These are phyloP conservation scores for Mesitornis unicolor DNA, from an alignment of 2,113 vertebrate species.

Conservation along the genomic window DNA sequence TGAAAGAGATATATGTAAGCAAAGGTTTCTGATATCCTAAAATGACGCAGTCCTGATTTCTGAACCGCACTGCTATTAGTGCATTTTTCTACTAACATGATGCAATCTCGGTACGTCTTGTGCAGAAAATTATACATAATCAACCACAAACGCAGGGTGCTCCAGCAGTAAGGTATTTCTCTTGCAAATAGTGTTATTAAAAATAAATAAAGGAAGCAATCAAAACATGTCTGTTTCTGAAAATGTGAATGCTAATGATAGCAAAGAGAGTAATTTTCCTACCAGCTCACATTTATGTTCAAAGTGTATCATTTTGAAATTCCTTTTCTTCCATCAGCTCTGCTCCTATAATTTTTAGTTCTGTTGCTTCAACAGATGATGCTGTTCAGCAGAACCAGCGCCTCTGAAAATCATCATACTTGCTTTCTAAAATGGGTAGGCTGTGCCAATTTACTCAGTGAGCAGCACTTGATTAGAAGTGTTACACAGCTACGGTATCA, in stretches of 20 bases:
- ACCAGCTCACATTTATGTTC: not conserved
- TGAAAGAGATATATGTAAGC: not conserved
- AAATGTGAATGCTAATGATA: not conserved
- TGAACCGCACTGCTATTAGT: not conserved
- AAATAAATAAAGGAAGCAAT: constrained; percentile 28
- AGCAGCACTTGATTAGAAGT: not conserved
- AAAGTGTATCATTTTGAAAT: not conserved
- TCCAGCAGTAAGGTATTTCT: not conserved
- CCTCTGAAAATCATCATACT: not conserved
- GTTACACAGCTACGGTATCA: not conserved
- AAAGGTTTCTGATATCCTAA: not conserved
- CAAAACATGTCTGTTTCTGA: constrained; percentile 13
- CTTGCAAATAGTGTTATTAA: constrained; percentile 1
- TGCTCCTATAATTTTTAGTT: not conserved
- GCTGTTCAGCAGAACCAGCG: not conserved
- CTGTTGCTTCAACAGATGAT: not conserved
- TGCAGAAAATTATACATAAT: constrained; percentile 14
- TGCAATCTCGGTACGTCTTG: not conserved
- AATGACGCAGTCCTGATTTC: not conserved
- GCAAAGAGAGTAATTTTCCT: not conserved
- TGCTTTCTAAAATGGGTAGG: not conserved
- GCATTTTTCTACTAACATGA: not conserved
- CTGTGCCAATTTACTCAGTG: not conserved
- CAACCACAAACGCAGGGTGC: not conserved
- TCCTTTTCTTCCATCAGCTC: not conserved